Evolutionary conservation across 2,888 invertebrate species (phyloP), one percentile per base, ranked within the genome.

Genomic region (Glaucopsyche alexis): DNA sequence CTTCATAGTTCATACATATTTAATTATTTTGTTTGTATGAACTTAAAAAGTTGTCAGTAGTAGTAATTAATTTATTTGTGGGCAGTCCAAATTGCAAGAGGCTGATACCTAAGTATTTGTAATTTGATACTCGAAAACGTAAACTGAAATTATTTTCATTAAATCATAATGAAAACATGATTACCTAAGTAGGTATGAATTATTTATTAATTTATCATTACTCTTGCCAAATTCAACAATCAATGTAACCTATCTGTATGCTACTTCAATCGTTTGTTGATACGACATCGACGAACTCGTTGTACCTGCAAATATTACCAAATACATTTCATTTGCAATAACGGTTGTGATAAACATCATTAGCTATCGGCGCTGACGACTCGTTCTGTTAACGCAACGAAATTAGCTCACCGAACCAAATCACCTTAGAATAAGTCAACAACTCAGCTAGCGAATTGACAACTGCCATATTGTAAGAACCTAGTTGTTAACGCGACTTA

Each of bases 401-500:
- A 84, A 82, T 79, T 83, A 84, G 85, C 83, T 86, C 82, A 81
- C 76, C 80, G 82, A 84, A 85, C 86, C 86, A 86, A 87, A 86
- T 85, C 83, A 84, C 81, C 81, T 78, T 81, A 82, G 81, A 77
- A 75, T 78, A 80, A 85, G 82, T 80, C 79, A 83, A 85, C 90
- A 91, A 91, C 89, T 87, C 90, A 89, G 92, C 92, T 93, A 93
- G 90, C 91, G 85, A 89, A 87, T 88, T 87, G 89, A 91, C 88
- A 90, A 93, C 93, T 92, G 93, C 93, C 93, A 93, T 93, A 93
- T 87, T 88, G 87, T 93, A 91, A 92, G 90, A 81, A 89, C 84
- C 82, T 90, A 90, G 87, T 80, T 84, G 79, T 87, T 86, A 85
- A 82, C 82, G 83, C 84, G 85, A 84, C 85, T 85, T 88, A 87